phyloP scores from a whole-genome alignment of 2,797 vertebrate species.

The Cossypha polioptera region DNA sequence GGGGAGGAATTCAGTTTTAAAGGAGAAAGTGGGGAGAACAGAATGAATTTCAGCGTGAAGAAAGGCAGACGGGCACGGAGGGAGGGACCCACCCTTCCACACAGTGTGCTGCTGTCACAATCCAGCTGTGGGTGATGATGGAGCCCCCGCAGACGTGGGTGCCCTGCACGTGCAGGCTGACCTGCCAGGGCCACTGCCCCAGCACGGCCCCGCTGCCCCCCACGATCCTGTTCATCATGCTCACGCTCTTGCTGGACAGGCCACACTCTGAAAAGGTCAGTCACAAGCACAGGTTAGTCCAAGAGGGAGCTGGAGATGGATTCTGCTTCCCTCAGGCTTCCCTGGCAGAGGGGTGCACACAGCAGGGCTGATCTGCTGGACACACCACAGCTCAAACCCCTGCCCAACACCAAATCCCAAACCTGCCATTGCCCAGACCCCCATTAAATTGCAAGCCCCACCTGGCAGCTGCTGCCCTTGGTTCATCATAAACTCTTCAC shows the following conservation, averaged over 20 bases:
- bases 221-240: constrained; percentile 77
- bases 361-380: accelerated
- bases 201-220: constrained; percentile 74
- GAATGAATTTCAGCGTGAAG: not conserved
- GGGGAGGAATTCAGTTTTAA: not conserved
- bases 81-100: constrained; percentile 74
- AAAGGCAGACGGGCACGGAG: accelerated
- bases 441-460: accelerated
- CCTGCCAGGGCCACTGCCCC: constrained; percentile 88
- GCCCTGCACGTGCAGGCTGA: constrained; percentile 78
- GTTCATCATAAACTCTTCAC: not conserved
- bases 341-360: not conserved
- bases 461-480: not conserved
- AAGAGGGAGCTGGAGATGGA: accelerated
- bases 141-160: constrained; percentile 84
- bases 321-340: not conserved
- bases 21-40: not conserved
- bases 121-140: constrained; percentile 84
- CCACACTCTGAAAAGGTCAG: constrained; percentile 65
- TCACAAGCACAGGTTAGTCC: not conserved
- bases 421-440: not conserved
- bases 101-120: constrained; percentile 86
- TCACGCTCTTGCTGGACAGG: not conserved
- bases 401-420: not conserved
- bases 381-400: not conserved